A percentile compares a stretch with the other conserved stretches of the same genome.
Conservation (phyloP, 37 sponge, comb jelly and placozoan genomes). For the Oscarella lobularis region DNA sequence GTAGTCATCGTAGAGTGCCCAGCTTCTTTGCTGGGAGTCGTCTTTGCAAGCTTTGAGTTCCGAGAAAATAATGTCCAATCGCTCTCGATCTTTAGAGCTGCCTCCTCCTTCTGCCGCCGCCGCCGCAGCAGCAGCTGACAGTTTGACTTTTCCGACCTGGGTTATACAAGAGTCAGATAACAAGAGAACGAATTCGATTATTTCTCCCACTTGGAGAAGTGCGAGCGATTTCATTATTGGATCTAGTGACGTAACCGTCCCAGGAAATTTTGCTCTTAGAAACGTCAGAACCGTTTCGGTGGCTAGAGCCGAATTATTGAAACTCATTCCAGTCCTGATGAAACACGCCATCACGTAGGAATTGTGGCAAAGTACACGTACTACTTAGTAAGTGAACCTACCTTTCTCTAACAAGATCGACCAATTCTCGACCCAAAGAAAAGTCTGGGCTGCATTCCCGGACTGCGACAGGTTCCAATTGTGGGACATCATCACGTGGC, state of each 20-base stretch:
- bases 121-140: not conserved
- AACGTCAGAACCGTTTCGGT: slow-evolving; percentile 12
- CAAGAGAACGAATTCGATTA: not conserved
- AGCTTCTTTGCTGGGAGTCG: slow-evolving; percentile 71
- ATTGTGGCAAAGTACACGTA: no score
- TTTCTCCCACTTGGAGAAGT: not conserved
- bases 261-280: slow-evolving; percentile 10
- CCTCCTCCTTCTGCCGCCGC: slow-evolving; percentile 6
- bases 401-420: no score
- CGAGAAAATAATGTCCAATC: slow-evolving; percentile 42
- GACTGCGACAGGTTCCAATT: no score
- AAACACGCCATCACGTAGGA: no score
- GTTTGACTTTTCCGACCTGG: no score
- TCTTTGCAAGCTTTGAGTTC: slow-evolving; percentile 42
- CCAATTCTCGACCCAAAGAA: no score
- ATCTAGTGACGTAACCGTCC: not conserved
- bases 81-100: slow-evolving; percentile 25
- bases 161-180: not conserved
- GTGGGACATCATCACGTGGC: no score
- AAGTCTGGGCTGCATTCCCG: no score
- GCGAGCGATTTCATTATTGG: slow-evolving; percentile 6
- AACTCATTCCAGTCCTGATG: slow-evolving; percentile 13
- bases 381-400: no score
- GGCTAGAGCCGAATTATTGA: slow-evolving; percentile 3
- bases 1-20: slow-evolving; percentile 65